Base-by-base conservation (phyloP, 2,113 vertebrate genomes). In the Stigmatopora argus region DNA sequence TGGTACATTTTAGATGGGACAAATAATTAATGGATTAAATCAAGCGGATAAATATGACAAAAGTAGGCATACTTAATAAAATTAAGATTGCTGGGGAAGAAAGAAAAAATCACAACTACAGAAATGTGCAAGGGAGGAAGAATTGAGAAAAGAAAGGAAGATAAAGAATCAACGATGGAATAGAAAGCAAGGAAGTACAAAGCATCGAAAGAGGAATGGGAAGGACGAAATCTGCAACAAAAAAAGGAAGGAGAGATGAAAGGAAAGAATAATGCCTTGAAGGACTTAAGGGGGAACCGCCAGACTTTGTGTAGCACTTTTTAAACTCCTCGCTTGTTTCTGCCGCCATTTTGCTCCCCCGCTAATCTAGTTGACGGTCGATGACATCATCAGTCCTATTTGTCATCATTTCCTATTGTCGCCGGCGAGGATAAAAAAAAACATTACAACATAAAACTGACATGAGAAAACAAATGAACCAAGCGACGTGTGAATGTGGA, bases 381-480 rank as follows among this genome's bases (percentile, higher is more conserved):
- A 14, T 14, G 12, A 15, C 14, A 1, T 56, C 23, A 17, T 15
- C 26, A 23, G 34, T 41, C 57, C 34, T n/a, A 31, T 34, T 15
- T 89, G 78, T 61, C 59, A 6, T 35, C 41, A 18, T n/a, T 41
- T 55, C 21, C 52, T 14, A 12, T 31, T 21, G 38, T 26, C 21
- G 21, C 23, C 18, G 45, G 17, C 61, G 11, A 17, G 15, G 45
- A 23, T 26, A n/a, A 26, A 44, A 38, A 47, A 31, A 35, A 35
- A 35, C 11, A 17, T 35, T 26, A 63, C 23, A 63, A 48, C 21
- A 8, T 5, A 49, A 48, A 48, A 49, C 21, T 55, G 12, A 51
- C 11, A 17, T 23, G 15, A 19, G 21, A 9, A 53, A 18, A 60
- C 48, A 46, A 44, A 62, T 13, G 46, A 8, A 48, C 26, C 11